Base-by-base conservation (phyloP, 2,797 vertebrate species). In the Hoplostethus mediterraneus region DNA sequence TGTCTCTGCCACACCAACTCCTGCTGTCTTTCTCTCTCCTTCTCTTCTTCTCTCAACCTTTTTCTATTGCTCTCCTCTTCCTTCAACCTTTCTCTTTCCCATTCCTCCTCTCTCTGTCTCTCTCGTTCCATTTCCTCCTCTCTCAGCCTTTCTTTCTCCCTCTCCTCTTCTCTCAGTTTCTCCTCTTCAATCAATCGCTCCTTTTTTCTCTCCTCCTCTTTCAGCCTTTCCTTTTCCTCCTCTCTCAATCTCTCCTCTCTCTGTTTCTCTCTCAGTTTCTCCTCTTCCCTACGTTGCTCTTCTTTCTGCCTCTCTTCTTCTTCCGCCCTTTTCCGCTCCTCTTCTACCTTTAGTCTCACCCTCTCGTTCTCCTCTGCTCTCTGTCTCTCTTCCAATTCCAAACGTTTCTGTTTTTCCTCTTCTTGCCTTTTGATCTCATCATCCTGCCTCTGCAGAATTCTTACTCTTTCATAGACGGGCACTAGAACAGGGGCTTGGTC, bases 331-430 rank as follows among this genome's bases (percentile, higher is more conserved):
- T 51, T 54, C 25, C 16, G 36, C 51, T 31, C 59, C 25, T 42
- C 45, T 25, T 73, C 55, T 3, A 14, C n/a, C 17, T 51, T 21
- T 7, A 8, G 30, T 40, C 21, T 48, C 2, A 64, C 63, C 65
- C 63, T 45, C 33, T 85, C 31, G 0, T 42, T 55, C 58, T 90
- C 84, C 73, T 90, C 86, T 33, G 63, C 71, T 68, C 69, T 63
- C 33, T 60, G 60, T 45, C 33, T 85, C 56, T 68, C 69, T 53
- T 89, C 82, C 49, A 87, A 81, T 30, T 86, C 82, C 47, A 72
- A 17, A 51, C 87, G 72, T 73, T 75, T 87, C 33, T 45, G 56
- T 48, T 25, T 44, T 48, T 90, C 72, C 21, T 84, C 82, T 60
- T 86, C 75, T 49, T 76, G 54, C 7, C 38, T 52, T 68, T 77